These are phyloP conservation scores for Shinisaurus crocodilurus DNA, from an alignment of 2,113 vertebrate species.

Conservation along the genomic window DNA sequence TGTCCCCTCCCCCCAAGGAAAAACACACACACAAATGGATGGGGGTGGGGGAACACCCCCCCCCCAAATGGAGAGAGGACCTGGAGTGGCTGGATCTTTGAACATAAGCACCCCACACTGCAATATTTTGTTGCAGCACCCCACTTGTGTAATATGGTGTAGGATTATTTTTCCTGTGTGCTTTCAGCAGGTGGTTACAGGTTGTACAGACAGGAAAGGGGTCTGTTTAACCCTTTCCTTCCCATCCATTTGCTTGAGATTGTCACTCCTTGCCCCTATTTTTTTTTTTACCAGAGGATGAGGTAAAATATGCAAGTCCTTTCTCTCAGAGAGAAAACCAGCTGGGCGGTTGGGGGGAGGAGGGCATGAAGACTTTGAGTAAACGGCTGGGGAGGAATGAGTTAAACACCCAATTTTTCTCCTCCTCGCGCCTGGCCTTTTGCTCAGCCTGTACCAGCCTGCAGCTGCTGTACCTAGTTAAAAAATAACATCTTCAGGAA, in stretches of 20 bases:
- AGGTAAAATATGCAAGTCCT: not conserved
- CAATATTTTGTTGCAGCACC: too few species aligned
- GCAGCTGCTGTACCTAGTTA: not conserved
- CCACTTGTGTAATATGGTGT: not conserved
- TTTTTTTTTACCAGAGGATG: too few species aligned
- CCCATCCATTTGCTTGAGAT: not conserved
- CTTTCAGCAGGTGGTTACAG: too few species aligned
- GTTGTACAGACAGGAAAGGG: too few species aligned
- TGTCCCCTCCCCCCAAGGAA: too few species aligned
- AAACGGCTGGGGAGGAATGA: not conserved
- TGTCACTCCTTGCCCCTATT: not conserved
- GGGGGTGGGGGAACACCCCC: too few species aligned
- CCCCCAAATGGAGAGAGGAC: too few species aligned
- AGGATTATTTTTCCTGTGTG: not conserved
- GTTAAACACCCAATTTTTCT: not conserved
- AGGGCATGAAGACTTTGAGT: not conserved
- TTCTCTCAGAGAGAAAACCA: not conserved
- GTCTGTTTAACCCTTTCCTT: not conserved
- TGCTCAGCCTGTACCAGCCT: not conserved
- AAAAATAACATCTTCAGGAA: not conserved
- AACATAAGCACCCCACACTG: too few species aligned
- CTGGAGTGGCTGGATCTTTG: too few species aligned
- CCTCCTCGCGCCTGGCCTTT: not conserved
- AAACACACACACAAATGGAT: too few species aligned
- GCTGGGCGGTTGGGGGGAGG: not conserved